Percentiles rank a stretch among this genome's conserved stretches.
Conservation (phyloP, 2,113 vertebrate genomes). For the Muscicapa adusta region DNA sequence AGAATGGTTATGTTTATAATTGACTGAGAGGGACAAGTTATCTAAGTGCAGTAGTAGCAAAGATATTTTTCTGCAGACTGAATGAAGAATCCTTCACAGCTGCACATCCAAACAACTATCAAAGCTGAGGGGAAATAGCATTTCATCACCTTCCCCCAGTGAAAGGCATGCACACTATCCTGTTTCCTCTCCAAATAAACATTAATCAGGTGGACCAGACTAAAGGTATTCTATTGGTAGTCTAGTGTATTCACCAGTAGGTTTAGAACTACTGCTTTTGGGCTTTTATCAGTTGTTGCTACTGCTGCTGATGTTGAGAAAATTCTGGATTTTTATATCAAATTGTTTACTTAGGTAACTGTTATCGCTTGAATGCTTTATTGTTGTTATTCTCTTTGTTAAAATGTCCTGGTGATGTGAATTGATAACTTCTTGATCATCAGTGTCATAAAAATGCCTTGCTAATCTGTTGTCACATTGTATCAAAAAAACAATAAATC, state of each 20-base stretch:
- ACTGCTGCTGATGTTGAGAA: not conserved
- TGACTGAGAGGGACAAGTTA: not conserved
- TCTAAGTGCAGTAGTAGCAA: not conserved
- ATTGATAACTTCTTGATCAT: not conserved
- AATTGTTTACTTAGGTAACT: not conserved
- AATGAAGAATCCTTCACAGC: not conserved
- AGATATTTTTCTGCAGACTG: not conserved
- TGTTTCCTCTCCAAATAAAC: not conserved
- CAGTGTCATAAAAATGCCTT: not conserved
- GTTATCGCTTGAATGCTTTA: not conserved
- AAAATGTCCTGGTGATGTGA: not conserved
- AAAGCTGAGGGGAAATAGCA: not conserved
- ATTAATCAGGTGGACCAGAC: not conserved
- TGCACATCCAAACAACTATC: not conserved
- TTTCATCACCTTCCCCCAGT: fast-evolving
- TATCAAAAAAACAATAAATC: not conserved
- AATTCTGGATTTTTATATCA: not conserved
- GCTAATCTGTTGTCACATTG: not conserved
- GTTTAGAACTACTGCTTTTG: not conserved
- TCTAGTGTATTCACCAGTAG: not conserved
- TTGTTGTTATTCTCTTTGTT: not conserved
- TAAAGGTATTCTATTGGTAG: not conserved
- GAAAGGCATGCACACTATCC: fast-evolving
- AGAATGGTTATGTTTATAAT: not conserved
- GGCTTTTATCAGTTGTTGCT: not conserved